Base-by-base conservation (phyloP, 2,888 invertebrate genomes). In the Anodontia alba region DNA sequence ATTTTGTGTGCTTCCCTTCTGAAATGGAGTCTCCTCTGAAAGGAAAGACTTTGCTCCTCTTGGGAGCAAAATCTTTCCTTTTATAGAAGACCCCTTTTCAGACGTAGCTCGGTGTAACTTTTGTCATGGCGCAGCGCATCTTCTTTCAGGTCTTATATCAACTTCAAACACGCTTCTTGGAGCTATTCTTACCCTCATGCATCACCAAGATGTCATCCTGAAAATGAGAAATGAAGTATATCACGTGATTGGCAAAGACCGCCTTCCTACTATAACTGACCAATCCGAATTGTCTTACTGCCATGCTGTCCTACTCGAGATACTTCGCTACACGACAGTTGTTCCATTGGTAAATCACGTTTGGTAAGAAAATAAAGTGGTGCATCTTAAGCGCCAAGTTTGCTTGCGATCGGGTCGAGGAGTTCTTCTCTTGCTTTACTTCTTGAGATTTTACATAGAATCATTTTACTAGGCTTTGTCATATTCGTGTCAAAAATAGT, bases 341-440 rank as follows among this genome's bases (percentile, higher is more conserved):
- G 82, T 85, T n/a, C 85, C 85, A 2, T 70, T 85, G 3, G 81
- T 85, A 5, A 85, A 78, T 23, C 85, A 85, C 73, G 80, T 54
- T 38, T 76, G 80, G 85, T 80, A 76, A 78, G 76, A 42, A 62
- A 8, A 12, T 38, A 8, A 38, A 38, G n/a, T 29, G 0, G 69
- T 43, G 26, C 26, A 23, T 54, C 54, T 23, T 46, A 15, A 15
- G 46, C 46, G 17, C 15, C 17, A 46, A 15, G 17, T 15, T 17
- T 46, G 46, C n/a, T n/a, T n/a, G n/a, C n/a, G n/a, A n/a, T n/a
- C n/a, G n/a, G n/a, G n/a, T n/a, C n/a, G n/a, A n/a, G n/a, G n/a
- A n/a, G n/a, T n/a, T n/a, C n/a, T n/a, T n/a, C n/a, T n/a, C n/a
- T n/a, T n/a, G n/a, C n/a, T n/a, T n/a, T n/a, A n/a, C n/a, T n/a